Percentiles rank a stretch among this genome's conserved stretches.
phyloP scores from a whole-genome alignment of 1,140 invertebrate genomes.

The Cherax destructor region DNA sequence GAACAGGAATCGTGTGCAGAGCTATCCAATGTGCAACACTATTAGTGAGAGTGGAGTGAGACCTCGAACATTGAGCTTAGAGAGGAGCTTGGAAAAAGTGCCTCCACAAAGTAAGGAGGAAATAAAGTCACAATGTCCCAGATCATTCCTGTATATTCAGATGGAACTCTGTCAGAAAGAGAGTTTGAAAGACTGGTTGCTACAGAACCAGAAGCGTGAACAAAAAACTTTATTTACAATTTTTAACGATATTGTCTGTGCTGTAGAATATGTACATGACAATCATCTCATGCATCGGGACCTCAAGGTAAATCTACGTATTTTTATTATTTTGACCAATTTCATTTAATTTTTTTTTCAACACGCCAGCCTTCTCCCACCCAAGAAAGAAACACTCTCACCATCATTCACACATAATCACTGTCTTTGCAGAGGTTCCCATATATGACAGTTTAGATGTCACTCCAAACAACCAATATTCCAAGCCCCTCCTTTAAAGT shows the following conservation, averaged over 20 bases:
- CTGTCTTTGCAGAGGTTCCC: no score
- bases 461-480: no score
- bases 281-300: slow-evolving; percentile 95
- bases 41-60: neutral
- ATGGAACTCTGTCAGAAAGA: slow-evolving; percentile 96
- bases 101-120: neutral
- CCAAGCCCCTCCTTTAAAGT: no score
- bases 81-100: neutral
- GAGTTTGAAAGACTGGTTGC: slow-evolving; percentile 93
- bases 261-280: slow-evolving; percentile 95
- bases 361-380: no score
- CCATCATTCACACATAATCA: no score
- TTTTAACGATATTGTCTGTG: slow-evolving; percentile 94
- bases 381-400: no score
- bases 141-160: slow-evolving; percentile 91
- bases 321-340: no score
- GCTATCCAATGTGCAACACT: neutral
- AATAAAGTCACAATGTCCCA: neutral
- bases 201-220: slow-evolving; percentile 75
- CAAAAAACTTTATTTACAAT: slow-evolving; percentile 82
- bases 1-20: slow-evolving; percentile 19
- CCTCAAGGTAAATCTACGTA: slow-evolving; percentile 83
- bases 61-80: slow-evolving; percentile 32
- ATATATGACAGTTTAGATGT: no score
- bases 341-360: no score